Base-by-base conservation (phyloP, 2,797 vertebrate species). In the Karalla daura region DNA sequence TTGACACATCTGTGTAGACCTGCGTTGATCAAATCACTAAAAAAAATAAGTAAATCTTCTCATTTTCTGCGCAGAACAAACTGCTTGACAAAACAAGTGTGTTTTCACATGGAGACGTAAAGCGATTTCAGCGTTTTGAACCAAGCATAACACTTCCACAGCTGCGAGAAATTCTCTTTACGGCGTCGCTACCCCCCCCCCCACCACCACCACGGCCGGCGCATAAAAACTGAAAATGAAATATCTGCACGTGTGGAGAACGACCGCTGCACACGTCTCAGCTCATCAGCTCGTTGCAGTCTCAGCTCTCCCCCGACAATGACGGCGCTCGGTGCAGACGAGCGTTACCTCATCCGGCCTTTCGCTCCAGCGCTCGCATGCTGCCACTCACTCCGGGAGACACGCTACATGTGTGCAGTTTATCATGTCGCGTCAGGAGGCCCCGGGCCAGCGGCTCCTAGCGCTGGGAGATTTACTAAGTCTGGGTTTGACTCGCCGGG, bases 331-430 rank as follows among this genome's bases (percentile, higher is more conserved):
- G n/a, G n/a, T 2, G 21, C 71, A 75, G 63, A 70, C 65, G 7
- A 5, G 11, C n/a, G 25, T 75, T 69, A 58, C 52, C 70, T 85
- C 84, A 76, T 27, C 2, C 46, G 23, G 43, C 25, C 28, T 65
- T n/a, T 21, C 18, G 32, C n/a, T 54, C 40, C 40, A 17, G 5
- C 8, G 47, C 59, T 65, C 35, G 4, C 56, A 81, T 72, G 67
- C 83, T 5, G 56, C 61, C 76, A 55, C 72, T 66, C 72, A 51
- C 51, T 76, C 68, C 66, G 63, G 74, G 46, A 87, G 83, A 87
- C 76, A 18, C n/a, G n/a, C 63, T 63, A 81, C 83, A 74, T 50
- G 52, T 60, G 74, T 66, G 53, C 76, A 78, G 63, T 80, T 79
- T 53, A 80, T 84, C 80, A 76, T 67, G 28, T 44, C n/a, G n/a